Evolutionary conservation across 2,888 invertebrate genomes (phyloP), one percentile per base, ranked within the genome.

Genomic region (Liposcelis brunnea): DNA sequence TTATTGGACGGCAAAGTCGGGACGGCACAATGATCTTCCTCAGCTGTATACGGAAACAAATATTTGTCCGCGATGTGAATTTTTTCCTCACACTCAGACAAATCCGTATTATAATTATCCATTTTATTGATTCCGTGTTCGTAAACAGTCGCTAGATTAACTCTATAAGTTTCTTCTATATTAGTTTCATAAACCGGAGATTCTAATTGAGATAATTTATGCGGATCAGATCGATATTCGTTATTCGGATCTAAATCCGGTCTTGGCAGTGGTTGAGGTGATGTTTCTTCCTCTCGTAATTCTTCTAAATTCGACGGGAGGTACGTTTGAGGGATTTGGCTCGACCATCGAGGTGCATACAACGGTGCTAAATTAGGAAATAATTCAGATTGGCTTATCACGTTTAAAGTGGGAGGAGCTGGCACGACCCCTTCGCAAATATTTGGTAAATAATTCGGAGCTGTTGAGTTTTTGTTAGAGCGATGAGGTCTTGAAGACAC

Each of bases 1-100:
- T 26, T 26, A 26, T 26, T 26, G 26, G 26, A 26, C 26, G 26
- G 26, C 26, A 26, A 6, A 26, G 38, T 37, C 18, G 11, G 16
- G 32, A 19, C 16, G n/a, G 44, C 26, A 26, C 47, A 49, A 42
- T 52, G 52, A 32, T 52, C 52, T 45, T 52, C 52, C 38, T 52
- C 52, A 8, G 52, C 52, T 53, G 84, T 85, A 57, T 85, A 86
- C 0, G 86, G 86, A 55, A 85, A 86, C 49, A 80, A 67, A 62
- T 86, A 87, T 68, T 81, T 81, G 55, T 86, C 86, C 47, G 74
- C 75, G 10, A 74, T 59, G 52, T 80, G 78, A 55, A 60, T 56
- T 49, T 67, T 66, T 44, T 67, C 66, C 44, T 58, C 58, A 26
- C 51, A 47, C 42, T 55, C 54, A 15, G 54, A 16, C 7, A n/a